These are phyloP conservation scores for Daktulosphaira vitifoliae DNA, from an alignment of 1,140 invertebrate genomes.

Conservation along the genomic window DNA sequence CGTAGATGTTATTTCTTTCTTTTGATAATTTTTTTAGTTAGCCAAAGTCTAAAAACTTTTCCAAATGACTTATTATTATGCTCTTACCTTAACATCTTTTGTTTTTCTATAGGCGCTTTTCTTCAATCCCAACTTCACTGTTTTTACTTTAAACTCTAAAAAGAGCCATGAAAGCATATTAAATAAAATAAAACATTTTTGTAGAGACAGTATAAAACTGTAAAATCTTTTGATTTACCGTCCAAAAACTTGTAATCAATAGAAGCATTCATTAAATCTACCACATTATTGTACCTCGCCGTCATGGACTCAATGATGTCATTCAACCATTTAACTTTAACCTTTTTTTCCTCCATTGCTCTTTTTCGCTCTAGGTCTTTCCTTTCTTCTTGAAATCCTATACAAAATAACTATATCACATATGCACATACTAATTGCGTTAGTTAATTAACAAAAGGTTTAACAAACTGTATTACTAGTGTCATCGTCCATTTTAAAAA, in stretches of 20 bases:
- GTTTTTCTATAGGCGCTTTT: conserved; percentile 6
- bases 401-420: too few species aligned
- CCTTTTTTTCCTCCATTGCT: neutral
- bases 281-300: neutral
- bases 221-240: neutral
- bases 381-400: neutral
- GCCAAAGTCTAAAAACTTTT: neutral
- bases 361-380: neutral
- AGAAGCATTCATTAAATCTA: conserved; percentile 8
- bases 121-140: conserved; percentile 10
- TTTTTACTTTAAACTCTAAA: conserved; percentile 11
- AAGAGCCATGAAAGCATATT: neutral
- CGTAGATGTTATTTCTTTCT: too few species aligned
- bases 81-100: conserved; percentile 10
- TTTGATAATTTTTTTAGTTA: too few species aligned
- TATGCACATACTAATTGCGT: neutral
- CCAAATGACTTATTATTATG: neutral
- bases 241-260: conserved; percentile 19
- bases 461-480: neutral
- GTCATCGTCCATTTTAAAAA: conserved; percentile 10
- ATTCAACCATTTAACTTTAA: neutral
- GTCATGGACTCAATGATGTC: conserved; percentile 3
- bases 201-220: neutral
- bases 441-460: too few species aligned
- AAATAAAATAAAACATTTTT: neutral